A percentile compares a stretch with the other conserved stretches of the same genome.
Conservation (phyloP, 2,113 vertebrate species). For the Carlito syrichta region DNA sequence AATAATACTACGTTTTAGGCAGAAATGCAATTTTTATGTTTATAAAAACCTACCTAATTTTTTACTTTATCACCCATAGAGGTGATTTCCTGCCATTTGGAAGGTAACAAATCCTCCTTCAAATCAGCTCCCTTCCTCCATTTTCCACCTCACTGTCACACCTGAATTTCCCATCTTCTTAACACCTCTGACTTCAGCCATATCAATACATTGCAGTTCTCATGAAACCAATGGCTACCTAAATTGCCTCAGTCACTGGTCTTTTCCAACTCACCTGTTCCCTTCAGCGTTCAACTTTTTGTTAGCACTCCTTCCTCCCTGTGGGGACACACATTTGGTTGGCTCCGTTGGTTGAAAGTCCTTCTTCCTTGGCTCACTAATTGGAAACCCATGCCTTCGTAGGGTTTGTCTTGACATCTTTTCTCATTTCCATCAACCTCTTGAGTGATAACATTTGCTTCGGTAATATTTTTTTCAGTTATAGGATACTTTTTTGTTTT, state of each 20-base stretch:
- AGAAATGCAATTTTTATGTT: too few species aligned
- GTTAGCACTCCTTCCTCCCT: not conserved
- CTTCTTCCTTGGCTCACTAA: not conserved
- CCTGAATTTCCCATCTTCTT: too few species aligned
- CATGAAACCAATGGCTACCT: not conserved
- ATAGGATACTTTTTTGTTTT: too few species aligned
- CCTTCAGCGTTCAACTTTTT: not conserved
- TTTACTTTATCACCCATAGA: too few species aligned
- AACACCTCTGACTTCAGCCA: not conserved
- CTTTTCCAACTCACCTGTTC: too few species aligned
- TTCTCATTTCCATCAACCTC: not conserved
- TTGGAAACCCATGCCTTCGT: not conserved
- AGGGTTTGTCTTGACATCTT: not conserved
- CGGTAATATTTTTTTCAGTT: too few species aligned
- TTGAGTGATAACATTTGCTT: not conserved
- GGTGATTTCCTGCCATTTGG: too few species aligned
- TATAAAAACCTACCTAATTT: too few species aligned
- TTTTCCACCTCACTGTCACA: too few species aligned
- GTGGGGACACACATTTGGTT: not conserved
- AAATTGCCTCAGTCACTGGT: not conserved
- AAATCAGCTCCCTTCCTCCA: too few species aligned
- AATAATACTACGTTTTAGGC: too few species aligned
- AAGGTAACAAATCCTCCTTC: too few species aligned
- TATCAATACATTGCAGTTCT: not conserved
- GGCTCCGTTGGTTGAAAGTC: fast-evolving